These are phyloP conservation scores for Gyps fulvus DNA, from an alignment of 2,113 vertebrate genomes.

Conservation along the genomic window DNA sequence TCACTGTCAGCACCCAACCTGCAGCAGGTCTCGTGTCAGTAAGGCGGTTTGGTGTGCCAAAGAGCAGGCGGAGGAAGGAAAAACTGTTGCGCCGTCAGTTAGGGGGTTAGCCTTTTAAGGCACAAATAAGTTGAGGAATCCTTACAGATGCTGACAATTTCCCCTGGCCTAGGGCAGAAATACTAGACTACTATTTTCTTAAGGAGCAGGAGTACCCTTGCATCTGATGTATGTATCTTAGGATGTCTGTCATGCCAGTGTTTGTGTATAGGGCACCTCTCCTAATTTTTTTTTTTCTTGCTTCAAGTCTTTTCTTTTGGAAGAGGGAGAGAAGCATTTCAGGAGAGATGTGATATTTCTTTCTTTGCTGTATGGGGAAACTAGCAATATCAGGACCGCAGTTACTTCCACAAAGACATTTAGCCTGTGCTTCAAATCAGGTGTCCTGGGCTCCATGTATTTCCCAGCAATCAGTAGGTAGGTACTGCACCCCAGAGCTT, in stretches of 20 bases:
- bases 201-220: neutral
- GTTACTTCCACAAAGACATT: neutral
- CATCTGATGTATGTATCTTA: too few species aligned
- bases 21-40: neutral
- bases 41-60: neutral
- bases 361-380: neutral
- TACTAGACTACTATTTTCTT: too few species aligned
- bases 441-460: neutral
- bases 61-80: neutral
- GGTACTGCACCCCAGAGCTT: neutral
- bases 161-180: neutral
- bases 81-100: accelerated
- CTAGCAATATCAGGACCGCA: accelerated
- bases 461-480: neutral
- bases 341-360: neutral
- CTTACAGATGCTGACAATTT: accelerated
- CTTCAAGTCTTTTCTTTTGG: neutral
- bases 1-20: accelerated
- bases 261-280: neutral
- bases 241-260: neutral
- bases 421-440: neutral
- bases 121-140: neutral
- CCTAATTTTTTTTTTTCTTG: neutral
- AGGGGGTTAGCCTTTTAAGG: neutral
- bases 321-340: neutral